These are phyloP conservation scores for Drosophila pseudotalamancana DNA, from an alignment of 2,888 invertebrate species.

Conservation along the genomic window DNA sequence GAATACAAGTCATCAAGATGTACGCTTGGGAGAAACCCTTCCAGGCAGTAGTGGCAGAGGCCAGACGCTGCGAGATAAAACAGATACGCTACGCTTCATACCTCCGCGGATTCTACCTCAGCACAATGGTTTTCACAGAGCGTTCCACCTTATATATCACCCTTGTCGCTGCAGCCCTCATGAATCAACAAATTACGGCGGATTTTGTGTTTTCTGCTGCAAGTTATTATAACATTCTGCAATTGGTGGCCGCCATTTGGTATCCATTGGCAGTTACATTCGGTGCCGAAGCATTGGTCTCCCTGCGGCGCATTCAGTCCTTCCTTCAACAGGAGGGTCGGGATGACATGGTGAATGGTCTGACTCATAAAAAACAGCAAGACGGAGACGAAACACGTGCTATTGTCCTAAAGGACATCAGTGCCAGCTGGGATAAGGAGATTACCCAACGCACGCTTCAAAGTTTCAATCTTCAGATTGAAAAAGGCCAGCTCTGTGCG, in stretches of 20 bases:
- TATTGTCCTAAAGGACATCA: conserved; percentile 84
- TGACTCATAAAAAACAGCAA: conserved; percentile 76
- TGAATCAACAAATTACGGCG: conserved; percentile 87
- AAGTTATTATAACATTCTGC: conserved; percentile 91
- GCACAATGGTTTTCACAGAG: conserved; percentile 92
- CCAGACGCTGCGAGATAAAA: conserved; percentile 89
- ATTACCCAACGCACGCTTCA: conserved; percentile 86
- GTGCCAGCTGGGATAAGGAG: conserved; percentile 85
- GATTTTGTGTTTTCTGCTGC: conserved; percentile 91
- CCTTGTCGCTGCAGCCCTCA: conserved; percentile 90
- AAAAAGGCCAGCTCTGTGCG: conserved; percentile 89
- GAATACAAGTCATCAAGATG: conserved; percentile 98
- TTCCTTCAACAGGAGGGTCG: conserved; percentile 86
- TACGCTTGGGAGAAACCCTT: conserved; percentile 98
- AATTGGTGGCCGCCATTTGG: conserved; percentile 86
- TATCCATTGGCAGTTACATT: conserved; percentile 86
- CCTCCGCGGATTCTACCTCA: conserved; percentile 88
- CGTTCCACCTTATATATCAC: conserved; percentile 93
- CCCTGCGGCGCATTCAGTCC: conserved; percentile 86
- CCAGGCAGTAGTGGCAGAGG: conserved; percentile 90
- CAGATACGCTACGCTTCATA: conserved; percentile 88
- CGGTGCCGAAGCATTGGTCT: conserved; percentile 86
- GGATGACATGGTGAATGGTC: conserved; percentile 78
- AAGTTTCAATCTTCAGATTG: conserved; percentile 86
- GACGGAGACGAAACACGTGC: conserved; percentile 69